Evolutionary conservation across 2,888 invertebrate species (phyloP).

Genomic region (Sericinus montela): DNA sequence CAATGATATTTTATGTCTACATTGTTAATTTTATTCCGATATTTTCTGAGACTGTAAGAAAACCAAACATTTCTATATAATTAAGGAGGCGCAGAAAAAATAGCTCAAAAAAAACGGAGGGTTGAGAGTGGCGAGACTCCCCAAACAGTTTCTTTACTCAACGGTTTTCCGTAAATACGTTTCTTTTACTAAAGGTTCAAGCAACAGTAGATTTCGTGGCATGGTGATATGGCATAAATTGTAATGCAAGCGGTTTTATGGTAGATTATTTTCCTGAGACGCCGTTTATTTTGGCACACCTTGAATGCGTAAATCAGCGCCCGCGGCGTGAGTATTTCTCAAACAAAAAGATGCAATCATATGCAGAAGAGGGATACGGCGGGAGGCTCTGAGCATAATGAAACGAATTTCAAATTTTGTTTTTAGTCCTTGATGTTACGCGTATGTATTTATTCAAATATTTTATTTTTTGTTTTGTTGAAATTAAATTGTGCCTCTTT

Average conservation of each 20-base stretch:
- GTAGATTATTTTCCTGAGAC: slow-evolving; percentile 68
- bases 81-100: slow-evolving; percentile 67
- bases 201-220: slow-evolving; percentile 44
- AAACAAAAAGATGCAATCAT: slow-evolving; percentile 77
- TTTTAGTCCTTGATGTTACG: slow-evolving; percentile 8
- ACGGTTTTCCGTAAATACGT: slow-evolving; percentile 69
- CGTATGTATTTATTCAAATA: slow-evolving; percentile 9
- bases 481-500: no score
- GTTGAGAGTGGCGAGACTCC: slow-evolving; percentile 61
- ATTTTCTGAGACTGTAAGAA: slow-evolving; percentile 60
- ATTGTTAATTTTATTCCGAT: no score
- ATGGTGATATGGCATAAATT: slow-evolving; percentile 39
- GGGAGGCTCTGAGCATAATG: slow-evolving; percentile 43
- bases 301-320: slow-evolving; percentile 79
- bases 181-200: slow-evolving; percentile 27
- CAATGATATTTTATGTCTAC: no score
- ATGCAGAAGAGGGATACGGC: slow-evolving; percentile 51
- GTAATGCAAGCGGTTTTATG: slow-evolving; percentile 29
- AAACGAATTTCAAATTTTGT: slow-evolving; percentile 45
- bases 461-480: not conserved
- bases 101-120: slow-evolving; percentile 64
- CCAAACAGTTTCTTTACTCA: slow-evolving; percentile 69
- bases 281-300: slow-evolving; percentile 76
- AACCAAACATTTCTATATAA: slow-evolving; percentile 76
- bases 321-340: slow-evolving; percentile 65